Evolutionary conservation across 2,888 invertebrate genomes (phyloP), one percentile per base, ranked within the genome.

Genomic region (Tenthredo amoena): DNA sequence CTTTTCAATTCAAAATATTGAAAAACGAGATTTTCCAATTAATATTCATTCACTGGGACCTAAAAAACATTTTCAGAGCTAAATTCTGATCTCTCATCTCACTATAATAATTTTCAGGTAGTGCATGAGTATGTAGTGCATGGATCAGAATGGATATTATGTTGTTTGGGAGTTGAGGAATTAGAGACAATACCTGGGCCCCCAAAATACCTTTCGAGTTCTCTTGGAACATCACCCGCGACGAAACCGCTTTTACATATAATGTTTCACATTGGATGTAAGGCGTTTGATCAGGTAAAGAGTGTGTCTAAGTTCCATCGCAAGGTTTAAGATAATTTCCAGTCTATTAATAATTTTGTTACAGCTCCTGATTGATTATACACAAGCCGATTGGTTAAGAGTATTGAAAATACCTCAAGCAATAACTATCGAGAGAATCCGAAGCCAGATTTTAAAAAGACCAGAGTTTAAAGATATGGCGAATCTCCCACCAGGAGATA

Each of bases 181-280:
- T 92, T 82, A 93, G 92, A 94, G 88, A 86, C 87, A 87, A 55
- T 88, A 84, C 74, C 87, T 84, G 50, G 88, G 86, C 86, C 87
- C 79, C 84, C 89, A 0, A 86, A 90, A 26, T 93, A 93, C 4
- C 87, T 89, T 10, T 89, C 93, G 65, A 89, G 94, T 85, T 90
- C 93, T 0, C 71, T 94, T 85, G 92, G 93, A 88, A 47, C 72
- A n/a, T 87, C 86, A 2, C 87, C 89, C 3, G 83, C 87, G 15
- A 81, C 87, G 2, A 92, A 92, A 0, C 95, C 96, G 0, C 93
- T 97, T 15, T 93, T 97, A 0, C 96, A 96, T 90, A 95, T 96
- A 9, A 97, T 97, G 97, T 98, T 97, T 90, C 97, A 97, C 90
- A 97, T 97, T 86, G 97, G 97, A 15, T 94, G 96, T 86, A 94